phyloP scores from a whole-genome alignment of 2,888 invertebrate genomes.

The Zaprionus obscuricornis region DNA sequence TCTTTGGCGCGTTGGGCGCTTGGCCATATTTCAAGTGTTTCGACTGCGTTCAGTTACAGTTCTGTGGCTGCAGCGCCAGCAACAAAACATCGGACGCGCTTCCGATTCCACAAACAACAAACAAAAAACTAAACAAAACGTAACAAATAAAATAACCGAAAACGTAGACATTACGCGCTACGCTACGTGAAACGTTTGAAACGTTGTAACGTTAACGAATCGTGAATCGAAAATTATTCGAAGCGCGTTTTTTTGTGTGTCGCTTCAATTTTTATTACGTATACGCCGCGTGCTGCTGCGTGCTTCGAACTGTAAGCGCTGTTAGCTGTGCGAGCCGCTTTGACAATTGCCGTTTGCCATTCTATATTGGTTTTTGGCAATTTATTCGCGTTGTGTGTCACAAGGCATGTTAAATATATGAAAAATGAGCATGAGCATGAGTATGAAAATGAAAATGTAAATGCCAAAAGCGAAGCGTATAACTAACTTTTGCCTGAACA shows the following conservation, averaged over 20 bases:
- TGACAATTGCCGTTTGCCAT: slow-evolving; percentile 15
- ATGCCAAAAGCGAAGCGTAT: slow-evolving; percentile 39
- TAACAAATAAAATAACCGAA: too few relatives aligned
- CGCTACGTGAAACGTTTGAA: too few relatives aligned
- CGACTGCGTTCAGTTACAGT: slow-evolving; percentile 55
- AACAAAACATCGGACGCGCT: slow-evolving; percentile 50
- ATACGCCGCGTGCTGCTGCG: slow-evolving; percentile 61
- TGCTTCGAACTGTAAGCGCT: slow-evolving; percentile 6
- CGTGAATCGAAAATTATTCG: slow-evolving; percentile 35
- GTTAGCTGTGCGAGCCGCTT: too few relatives aligned
- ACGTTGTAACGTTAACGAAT: slow-evolving; percentile 28
- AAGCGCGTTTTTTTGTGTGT: slow-evolving; percentile 42
- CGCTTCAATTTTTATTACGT: slow-evolving; percentile 63
- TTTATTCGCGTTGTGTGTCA: slow-evolving; percentile 58
- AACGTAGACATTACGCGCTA: too few relatives aligned
- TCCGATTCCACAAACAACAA: slow-evolving; percentile 7
- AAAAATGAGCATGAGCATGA: too few relatives aligned
- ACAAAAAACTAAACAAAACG: too few relatives aligned
- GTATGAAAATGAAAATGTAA: slow-evolving; percentile 65
- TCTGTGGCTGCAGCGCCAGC: slow-evolving; percentile 69
- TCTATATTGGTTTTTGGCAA: slow-evolving; percentile 53
- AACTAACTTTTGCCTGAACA: too few relatives aligned
- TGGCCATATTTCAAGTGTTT: slow-evolving; percentile 68
- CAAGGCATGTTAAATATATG: slow-evolving; percentile 66
- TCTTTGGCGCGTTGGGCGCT: slow-evolving; percentile 50